phyloP scores from a whole-genome alignment of 2,888 invertebrate species.

The Pasiphila rectangulata region DNA sequence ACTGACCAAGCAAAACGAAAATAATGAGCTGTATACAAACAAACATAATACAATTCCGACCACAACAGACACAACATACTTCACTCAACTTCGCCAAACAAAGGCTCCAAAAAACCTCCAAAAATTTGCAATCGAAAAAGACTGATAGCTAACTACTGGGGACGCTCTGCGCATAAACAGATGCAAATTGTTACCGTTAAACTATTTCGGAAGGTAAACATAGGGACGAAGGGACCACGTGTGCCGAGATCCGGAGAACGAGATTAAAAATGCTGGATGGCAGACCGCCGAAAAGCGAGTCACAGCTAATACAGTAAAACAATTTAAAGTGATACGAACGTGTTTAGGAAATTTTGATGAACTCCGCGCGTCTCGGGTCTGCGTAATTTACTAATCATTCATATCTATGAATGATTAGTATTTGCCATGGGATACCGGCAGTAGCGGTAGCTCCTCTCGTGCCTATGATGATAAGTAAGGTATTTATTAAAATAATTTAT shows the following conservation, averaged over 20 bases:
- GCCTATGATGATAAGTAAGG: too few species aligned
- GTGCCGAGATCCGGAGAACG: conserved; percentile 68
- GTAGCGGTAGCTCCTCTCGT: too few species aligned
- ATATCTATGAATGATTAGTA: too few species aligned
- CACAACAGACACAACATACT: conserved; percentile 15
- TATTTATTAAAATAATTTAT: too few species aligned
- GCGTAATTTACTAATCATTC: too few species aligned
- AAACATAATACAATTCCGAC: conserved; percentile 11
- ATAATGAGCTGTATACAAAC: conserved; percentile 11
- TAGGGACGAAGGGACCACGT: conserved; percentile 70
- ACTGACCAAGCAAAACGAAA: background rate
- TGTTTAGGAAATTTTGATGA: background rate
- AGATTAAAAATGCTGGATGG: conserved; percentile 80
- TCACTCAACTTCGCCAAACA: conserved; percentile 26
- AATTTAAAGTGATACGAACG: background rate
- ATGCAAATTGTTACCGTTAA: conserved; percentile 81
- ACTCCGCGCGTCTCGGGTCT: too few species aligned
- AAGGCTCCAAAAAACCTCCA: conserved; percentile 30
- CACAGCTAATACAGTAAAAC: conserved; percentile 32
- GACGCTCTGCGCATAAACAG: conserved; percentile 76
- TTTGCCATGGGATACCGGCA: too few species aligned
- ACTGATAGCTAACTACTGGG: conserved; percentile 74
- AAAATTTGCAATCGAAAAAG: conserved; percentile 44
- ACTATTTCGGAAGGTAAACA: conserved; percentile 81
- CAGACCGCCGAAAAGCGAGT: conserved; percentile 64